A percentile compares a stretch with the other conserved stretches of the same genome.
phyloP scores from a whole-genome alignment of 2,888 invertebrate species.

The Synanthedon formicaeformis region DNA sequence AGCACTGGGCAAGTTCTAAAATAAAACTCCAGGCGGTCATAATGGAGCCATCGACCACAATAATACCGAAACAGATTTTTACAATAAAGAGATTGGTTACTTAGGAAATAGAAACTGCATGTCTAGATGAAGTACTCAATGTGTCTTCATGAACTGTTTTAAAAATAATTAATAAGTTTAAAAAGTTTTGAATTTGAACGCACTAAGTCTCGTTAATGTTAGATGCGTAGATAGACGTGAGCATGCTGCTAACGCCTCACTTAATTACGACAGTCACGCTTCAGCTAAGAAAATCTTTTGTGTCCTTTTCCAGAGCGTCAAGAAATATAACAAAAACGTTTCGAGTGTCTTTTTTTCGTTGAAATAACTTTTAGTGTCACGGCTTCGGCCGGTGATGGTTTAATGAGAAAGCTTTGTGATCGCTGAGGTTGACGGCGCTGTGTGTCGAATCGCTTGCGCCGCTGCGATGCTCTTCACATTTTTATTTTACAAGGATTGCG shows the following conservation, averaged over 20 bases:
- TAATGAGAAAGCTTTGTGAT: constrained; percentile 68
- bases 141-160: too few relatives aligned
- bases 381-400: constrained; percentile 57
- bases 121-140: too few relatives aligned
- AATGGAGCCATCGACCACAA: too few relatives aligned
- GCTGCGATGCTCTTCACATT: constrained; percentile 36
- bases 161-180: too few relatives aligned
- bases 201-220: not conserved
- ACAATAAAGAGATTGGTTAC: too few relatives aligned
- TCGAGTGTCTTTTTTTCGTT: constrained; percentile 34
- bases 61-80: too few relatives aligned
- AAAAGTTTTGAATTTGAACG: not conserved
- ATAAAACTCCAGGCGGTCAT: too few relatives aligned
- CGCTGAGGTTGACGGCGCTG: constrained; percentile 51
- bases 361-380: constrained; percentile 65
- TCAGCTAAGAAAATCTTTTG: constrained; percentile 65
- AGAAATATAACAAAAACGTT: constrained; percentile 57
- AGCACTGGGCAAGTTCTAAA: too few relatives aligned
- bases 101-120: too few relatives aligned
- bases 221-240: not conserved
- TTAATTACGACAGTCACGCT: constrained; percentile 68
- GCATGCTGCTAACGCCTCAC: constrained; percentile 37
- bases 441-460: constrained; percentile 53
- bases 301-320: constrained; percentile 59
- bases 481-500: constrained; percentile 47